Base-by-base conservation (phyloP, 2,888 invertebrate species). In the Sinotaia quadrata region DNA sequence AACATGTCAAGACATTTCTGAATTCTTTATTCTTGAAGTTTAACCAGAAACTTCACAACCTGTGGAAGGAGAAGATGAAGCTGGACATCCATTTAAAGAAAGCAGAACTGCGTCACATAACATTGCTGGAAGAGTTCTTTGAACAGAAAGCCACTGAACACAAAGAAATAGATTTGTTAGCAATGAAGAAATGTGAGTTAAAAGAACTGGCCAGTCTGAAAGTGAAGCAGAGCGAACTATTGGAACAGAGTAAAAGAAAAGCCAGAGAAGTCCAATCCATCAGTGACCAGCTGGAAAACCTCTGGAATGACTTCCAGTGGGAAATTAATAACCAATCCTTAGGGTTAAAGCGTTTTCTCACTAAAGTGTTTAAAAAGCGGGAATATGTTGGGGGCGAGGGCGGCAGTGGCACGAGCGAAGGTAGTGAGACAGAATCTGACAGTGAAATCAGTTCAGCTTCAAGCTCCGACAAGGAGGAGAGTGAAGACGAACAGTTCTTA, bases 11-110 rank as follows among this genome's bases (percentile, higher is more conserved):
- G 29, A 21, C n/a, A 1, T 10, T 54, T 4, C 10, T 44, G n/a
- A 15, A 27, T 15, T 7, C 10, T 31, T n/a, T 65, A 15, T 33
- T 44, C 29, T 41, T 18, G 18, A 33, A 31, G 10, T 65, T 65
- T 56, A 56, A 65, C 31, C 1, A 18, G n/a, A 44, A 56, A 21
- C 56, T 56, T n/a, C n/a, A n/a, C 15, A 33, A 29, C 3, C 33
- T 65, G 1, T n/a, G 29, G 3, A 44, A n/a, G 8, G 65, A 65
- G 29, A 54, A n/a, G 5, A 33, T 54, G 21, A 15, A 56, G 4
- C 44, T 65, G n/a, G 65, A 65, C 37, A 29, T 56, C 5, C 5
- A 8, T 2, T 12, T 65, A 2, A 65, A 56, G 34, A 29, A 8
- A 10, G 56, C 44, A 7, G 65, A 65, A 15, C 27, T 47, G 29